Evolutionary conservation across 2,113 vertebrate species (phyloP), one percentile per base, ranked within the genome.

Genomic region (Todiramphus chloris): DNA sequence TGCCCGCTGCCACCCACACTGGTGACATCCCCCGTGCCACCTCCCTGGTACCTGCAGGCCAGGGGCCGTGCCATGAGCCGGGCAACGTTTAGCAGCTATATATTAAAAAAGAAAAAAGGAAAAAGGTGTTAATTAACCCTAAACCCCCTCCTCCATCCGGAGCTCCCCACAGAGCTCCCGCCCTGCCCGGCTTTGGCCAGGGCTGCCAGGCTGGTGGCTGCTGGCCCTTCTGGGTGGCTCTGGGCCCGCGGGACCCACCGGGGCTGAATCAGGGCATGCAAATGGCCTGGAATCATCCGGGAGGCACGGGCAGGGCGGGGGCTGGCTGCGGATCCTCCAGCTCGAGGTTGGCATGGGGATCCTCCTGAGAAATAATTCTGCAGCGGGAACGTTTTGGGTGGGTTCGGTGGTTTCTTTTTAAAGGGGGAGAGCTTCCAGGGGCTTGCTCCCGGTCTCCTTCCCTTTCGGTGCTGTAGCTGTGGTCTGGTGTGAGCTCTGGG

Each of bases 241-340:
- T 13, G 93, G 0, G 87, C 90, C 92, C 5, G 51, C 12, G 60
- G 93, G 69, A 87, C 81, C 41, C 51, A 59, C 33, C 23, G 13
- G 70, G 72, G 75, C 21, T 92, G 96, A 90, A 76, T 96, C 94
- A 92, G 51, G n/a, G 75, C 85, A 5, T 51, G 85, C 70, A 16
- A 53, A 78, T 21, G 75, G 75, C 37, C 24, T 82, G 82, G 8
- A 48, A 90, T 74, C 78, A 78, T 44, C 86, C 14, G 3, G 23
- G 81, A 60, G 27, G 90, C 50, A 15, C 43, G 33, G 76, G 86
- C 13, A 28, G 13, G 31, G 44, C 12, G 67, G 27, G 75, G 67
- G 63, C 48, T 31, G 90, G 58, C 14, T 30, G 20, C 44, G 60
- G 43, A 91, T 73, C 64, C 68, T 51, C 27, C 37, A 5, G 48